Evolutionary conservation across 2,888 invertebrate genomes (phyloP), one percentile per base, ranked within the genome.

Genomic region (Ormyrus thymus): DNA sequence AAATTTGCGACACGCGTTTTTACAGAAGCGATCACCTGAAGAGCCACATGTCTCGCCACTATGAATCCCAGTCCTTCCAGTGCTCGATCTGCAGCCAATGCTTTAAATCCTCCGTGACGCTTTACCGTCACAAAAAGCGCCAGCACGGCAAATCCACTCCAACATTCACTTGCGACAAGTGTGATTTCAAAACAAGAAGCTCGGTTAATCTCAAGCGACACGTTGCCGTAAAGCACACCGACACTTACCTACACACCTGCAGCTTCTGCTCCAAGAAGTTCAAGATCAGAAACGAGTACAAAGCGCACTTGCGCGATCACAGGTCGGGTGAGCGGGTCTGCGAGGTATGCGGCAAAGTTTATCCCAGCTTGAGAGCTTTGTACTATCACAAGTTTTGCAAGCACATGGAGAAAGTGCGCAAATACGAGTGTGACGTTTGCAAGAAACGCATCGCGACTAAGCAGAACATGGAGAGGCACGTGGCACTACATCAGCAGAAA

Each of bases 201-300:
- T 86, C 84, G 75, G 83, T 81, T 79, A 83, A 85, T 55, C 71
- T 86, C 5, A 85, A 85, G 59, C 75, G 83, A 0, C 86, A 87
- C 62, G 83, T 83, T 46, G 66, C 84, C 4, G 83, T 84, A 48
- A 80, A 85, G 48, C 86, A 87, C 69, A 82, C 83, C 4, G 50
- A 58, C 7, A 48, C 11, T 13, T 74, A 56, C 46, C 8, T 48
- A 2, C 58, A 29, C 13, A n/a, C 56, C 29, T 74, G 74, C 29
- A 11, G n/a, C 15, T 91, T 87, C 62, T 93, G 93, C 82, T 91
- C 91, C 0, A 92, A 92, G 84, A 87, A 90, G 9, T 93, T 92
- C 85, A 92, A 92, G 5, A 91, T 92, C 0, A 83, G 91, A 1
- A 91, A 91, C 0, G 92, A 92, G 90, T 92, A 84, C 89, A 81